Conservation (phyloP, 2,113 vertebrate genomes). For the Indicator indicator region DNA sequence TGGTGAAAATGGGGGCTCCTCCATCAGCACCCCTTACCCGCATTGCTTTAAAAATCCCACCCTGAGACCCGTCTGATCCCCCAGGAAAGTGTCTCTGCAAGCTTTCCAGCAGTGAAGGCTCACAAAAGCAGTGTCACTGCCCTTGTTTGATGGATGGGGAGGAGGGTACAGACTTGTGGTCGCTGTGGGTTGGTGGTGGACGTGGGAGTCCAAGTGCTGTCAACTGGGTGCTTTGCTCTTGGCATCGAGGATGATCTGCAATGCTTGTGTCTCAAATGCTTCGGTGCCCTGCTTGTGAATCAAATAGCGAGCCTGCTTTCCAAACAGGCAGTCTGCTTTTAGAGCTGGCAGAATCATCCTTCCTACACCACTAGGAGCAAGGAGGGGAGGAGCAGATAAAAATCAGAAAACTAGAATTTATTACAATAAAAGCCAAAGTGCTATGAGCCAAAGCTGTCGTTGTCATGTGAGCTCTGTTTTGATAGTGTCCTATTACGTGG, state of each 20-base stretch:
- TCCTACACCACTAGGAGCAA: background rate
- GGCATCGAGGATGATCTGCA: background rate
- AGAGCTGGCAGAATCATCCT: slow-evolving; percentile 38
- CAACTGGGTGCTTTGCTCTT: background rate
- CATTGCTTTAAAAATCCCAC: background rate
- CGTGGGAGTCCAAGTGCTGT: background rate
- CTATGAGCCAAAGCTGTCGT: slow-evolving; percentile 44
- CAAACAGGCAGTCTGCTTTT: slow-evolving; percentile 15
- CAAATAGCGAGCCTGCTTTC: background rate
- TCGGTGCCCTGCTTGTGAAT: background rate
- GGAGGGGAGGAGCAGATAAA: slow-evolving; percentile 45
- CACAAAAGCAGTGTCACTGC: accelerated
- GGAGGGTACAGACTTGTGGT: background rate
- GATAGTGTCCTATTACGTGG: slow-evolving; percentile 41
- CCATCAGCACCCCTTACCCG: background rate
- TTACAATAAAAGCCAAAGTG: slow-evolving; percentile 51
- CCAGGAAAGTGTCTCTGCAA: background rate
- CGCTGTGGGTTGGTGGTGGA: background rate
- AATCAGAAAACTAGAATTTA: slow-evolving; percentile 71
- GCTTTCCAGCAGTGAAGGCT: background rate
- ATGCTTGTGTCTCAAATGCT: background rate
- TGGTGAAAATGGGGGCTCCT: background rate
- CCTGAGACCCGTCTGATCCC: background rate
- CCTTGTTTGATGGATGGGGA: background rate
- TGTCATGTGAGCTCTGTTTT: slow-evolving; percentile 33